phyloP scores from a whole-genome alignment of 2,888 invertebrate genomes.

The Agrotis ipsilon region DNA sequence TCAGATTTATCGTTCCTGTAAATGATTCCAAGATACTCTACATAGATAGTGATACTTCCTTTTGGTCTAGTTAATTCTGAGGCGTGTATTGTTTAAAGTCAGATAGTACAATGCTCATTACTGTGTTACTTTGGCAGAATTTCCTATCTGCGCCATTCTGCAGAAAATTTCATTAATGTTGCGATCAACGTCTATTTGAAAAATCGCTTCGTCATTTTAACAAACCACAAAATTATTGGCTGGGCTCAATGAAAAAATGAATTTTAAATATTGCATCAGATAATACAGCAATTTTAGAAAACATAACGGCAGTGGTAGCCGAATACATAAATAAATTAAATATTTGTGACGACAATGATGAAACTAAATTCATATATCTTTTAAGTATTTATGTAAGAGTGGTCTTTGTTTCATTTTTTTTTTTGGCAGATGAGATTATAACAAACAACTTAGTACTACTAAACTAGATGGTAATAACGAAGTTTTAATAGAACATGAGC shows the following conservation, averaged over 20 bases:
- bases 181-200: background rate
- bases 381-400: slow-evolving; percentile 15
- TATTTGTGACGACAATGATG: slow-evolving; percentile 20
- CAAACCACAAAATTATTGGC: slow-evolving; percentile 5
- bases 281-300: slow-evolving; percentile 37
- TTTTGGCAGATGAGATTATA: slow-evolving; percentile 3
- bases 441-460: background rate
- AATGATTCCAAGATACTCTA: slow-evolving; percentile 58
- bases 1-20: slow-evolving; percentile 67
- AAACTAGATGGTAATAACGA: background rate
- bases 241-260: slow-evolving; percentile 16
- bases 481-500: background rate
- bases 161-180: background rate
- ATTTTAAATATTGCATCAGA: slow-evolving; percentile 47
- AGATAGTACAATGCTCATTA: slow-evolving; percentile 20
- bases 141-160: background rate
- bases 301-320: slow-evolving; percentile 48
- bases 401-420: slow-evolving; percentile 12
- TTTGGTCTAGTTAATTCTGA: slow-evolving; percentile 39
- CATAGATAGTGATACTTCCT: slow-evolving; percentile 48
- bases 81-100: slow-evolving; percentile 26
- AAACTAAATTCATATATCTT: slow-evolving; percentile 7
- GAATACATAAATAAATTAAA: slow-evolving; percentile 44
- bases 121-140: slow-evolving; percentile 17
- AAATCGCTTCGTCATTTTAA: slow-evolving; percentile 6